Evolutionary conservation across 2,888 invertebrate species (phyloP), one percentile per base, ranked within the genome.

Genomic region (Hirudinaria manillensis): DNA sequence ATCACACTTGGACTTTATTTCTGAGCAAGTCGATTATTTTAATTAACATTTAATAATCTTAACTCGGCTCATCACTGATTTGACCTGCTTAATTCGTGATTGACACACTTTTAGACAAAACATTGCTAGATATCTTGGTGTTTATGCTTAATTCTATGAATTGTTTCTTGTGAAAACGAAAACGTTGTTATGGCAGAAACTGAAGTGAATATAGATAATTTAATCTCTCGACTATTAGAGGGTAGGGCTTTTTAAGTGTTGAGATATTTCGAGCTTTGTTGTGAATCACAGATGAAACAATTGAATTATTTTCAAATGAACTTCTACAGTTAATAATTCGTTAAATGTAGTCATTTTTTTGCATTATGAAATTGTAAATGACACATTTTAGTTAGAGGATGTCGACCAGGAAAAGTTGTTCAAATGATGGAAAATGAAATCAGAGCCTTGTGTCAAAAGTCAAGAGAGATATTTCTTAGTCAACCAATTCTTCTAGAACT

Each of bases 391-490:
- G 88, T 87, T 21, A 83, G 88, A 81, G 97, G 89, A 93, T 96
- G 86, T 92, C 94, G 86, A 91, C 97, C 87, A 90, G 91, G 88
- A 90, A 89, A 89, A 81, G 87, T 86, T 55, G 89, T 89, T 10
- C 87, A 88, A 80, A 87, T 89, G 87, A 86, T 88, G 74, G 89
- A 89, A 79, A 81, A 83, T 73, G 87, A 87, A 81, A 86, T 87
- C 21, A 81, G 86, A 32, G 84, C 84, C 6, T 81, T 88, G 16
- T 88, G 88, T 80, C 80, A 87, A 45, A 87, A 88, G 80, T 88
- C 89, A 21, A 81, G 89, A 77, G 89, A 89, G 83, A 88, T 89
- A 78, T 89, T 89, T 82, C 85, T 89, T 24, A 88, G 87, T 80
- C 89, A 89, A 80, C 89, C 89, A 19, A 89, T 89, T 78, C 83